phyloP scores from a whole-genome alignment of 2,797 vertebrate genomes.

The Miichthys miiuy region DNA sequence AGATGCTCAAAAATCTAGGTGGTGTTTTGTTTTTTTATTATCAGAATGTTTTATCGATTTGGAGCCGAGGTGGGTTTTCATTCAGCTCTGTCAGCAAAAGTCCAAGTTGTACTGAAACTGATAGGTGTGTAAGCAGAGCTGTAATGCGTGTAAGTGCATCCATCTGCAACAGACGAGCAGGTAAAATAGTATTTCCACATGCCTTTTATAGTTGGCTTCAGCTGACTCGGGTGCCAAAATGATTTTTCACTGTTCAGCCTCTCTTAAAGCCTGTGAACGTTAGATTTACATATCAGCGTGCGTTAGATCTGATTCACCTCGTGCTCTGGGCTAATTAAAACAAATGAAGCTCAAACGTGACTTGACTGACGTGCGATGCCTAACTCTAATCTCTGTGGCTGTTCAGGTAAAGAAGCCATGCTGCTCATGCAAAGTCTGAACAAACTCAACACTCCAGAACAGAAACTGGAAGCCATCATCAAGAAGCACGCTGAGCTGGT shows the following conservation, averaged over 20 bases:
- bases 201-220: slow-evolving; percentile 23
- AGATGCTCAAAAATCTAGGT: slow-evolving; percentile 96
- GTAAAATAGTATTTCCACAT: slow-evolving; percentile 42
- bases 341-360: not conserved
- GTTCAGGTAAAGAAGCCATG: slow-evolving; percentile 94
- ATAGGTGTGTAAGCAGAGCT: slow-evolving; percentile 54
- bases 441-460: slow-evolving; percentile 91
- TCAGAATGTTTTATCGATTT: slow-evolving; percentile 55
- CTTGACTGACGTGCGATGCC: not conserved
- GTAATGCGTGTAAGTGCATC: slow-evolving; percentile 46
- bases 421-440: slow-evolving; percentile 95
- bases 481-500: slow-evolving; percentile 98
- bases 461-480: slow-evolving; percentile 94
- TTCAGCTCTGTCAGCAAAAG: slow-evolving; percentile 66
- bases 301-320: not conserved
- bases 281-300: not conserved
- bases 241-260: slow-evolving; percentile 5
- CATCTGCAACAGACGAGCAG: slow-evolving; percentile 37
- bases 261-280: not conserved
- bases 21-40: slow-evolving; percentile 76
- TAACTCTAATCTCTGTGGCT: slow-evolving; percentile 20
- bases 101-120: slow-evolving; percentile 57
- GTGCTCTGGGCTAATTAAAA: not conserved
- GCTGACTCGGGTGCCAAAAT: not conserved
- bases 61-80: slow-evolving; percentile 42